Evolutionary conservation across 2,113 vertebrate genomes (phyloP), one percentile per base, ranked within the genome.

Genomic region (Otolemur garnettii): DNA sequence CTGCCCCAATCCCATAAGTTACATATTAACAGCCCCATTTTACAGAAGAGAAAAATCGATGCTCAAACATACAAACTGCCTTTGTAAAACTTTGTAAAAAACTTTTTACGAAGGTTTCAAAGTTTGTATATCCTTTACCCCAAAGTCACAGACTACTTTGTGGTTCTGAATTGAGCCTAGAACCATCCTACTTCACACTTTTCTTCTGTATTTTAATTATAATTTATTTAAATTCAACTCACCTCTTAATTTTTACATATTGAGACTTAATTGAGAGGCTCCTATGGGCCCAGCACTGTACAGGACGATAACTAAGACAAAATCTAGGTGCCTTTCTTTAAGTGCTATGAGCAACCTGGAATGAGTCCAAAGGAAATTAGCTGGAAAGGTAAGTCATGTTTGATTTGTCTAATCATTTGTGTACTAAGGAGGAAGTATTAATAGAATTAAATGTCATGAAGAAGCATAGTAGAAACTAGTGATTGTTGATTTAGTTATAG

Each of bases 201-300:
- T 75, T 81, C 50, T n/a, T 82, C 62, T 81, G 6, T 81, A 79
- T 15, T 72, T 90, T 77, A 66, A 75, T 77, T n/a, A 38, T 53
- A 92, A 84, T 95, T 77, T 80, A 75, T 64, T 92, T 80, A 92
- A 89, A 89, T 42, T 87, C 12, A 91, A 60, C 28, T 28, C 4
- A 11, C 53, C 12, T 5, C 68, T 93, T 91, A 62, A 60, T 85
- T 74, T 77, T 81, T 72, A 60, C 9, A 24, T 59, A 50, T 35
- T 92, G 81, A 78, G 53, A 33, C 35, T 72, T 45, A 81, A 26
- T 80, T 42, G 33, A 64, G 33, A 74, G 62, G 10, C 26, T 75
- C 33, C 68, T 74, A 38, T 68, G 2, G 81, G 38, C 12, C 74
- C 18, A 50, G 66, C 15, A n/a, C 22, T 80, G 4, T 83, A 24